A percentile compares a stretch with the other conserved stretches of the same genome.
These are phyloP conservation scores for Calameuta idolon DNA, from an alignment of 2,888 invertebrate species.

Conservation along the genomic window DNA sequence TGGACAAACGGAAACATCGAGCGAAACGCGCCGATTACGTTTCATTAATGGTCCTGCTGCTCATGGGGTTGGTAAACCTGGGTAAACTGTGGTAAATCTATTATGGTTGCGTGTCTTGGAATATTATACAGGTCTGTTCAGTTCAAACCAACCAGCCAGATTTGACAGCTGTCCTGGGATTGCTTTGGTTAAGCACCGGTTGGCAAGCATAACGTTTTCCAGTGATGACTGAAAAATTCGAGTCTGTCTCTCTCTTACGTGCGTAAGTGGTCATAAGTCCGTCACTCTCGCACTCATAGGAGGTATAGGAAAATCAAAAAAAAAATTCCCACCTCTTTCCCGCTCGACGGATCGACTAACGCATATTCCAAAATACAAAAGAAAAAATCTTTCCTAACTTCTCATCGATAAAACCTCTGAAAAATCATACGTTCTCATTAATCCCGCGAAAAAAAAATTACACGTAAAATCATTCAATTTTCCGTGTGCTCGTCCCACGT, in stretches of 20 bases:
- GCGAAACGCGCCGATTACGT: conserved; percentile 23
- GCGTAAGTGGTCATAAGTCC: background rate
- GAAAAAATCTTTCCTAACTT: background rate
- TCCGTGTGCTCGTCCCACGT: background rate
- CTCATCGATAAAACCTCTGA: background rate
- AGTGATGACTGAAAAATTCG: background rate
- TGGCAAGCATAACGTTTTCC: background rate
- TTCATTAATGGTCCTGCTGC: conserved; percentile 27
- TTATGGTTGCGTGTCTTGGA: conserved; percentile 34
- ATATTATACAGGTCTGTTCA: conserved; percentile 19
- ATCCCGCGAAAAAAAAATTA: background rate
- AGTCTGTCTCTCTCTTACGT: background rate
- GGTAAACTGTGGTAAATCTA: conserved; percentile 37
- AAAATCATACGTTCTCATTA: background rate
- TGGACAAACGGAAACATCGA: background rate
- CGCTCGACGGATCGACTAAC: background rate
- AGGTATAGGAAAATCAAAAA: background rate
- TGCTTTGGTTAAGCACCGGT: background rate
- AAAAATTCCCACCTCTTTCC: background rate
- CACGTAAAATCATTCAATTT: background rate
- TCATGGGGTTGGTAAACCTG: conserved; percentile 14
- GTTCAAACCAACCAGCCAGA: conserved; percentile 9
- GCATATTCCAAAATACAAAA: background rate
- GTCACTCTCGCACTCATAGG: background rate
- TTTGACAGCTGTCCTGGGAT: background rate